Conservation (phyloP, 2,888 invertebrate species). For the Leucophenga maculata region DNA sequence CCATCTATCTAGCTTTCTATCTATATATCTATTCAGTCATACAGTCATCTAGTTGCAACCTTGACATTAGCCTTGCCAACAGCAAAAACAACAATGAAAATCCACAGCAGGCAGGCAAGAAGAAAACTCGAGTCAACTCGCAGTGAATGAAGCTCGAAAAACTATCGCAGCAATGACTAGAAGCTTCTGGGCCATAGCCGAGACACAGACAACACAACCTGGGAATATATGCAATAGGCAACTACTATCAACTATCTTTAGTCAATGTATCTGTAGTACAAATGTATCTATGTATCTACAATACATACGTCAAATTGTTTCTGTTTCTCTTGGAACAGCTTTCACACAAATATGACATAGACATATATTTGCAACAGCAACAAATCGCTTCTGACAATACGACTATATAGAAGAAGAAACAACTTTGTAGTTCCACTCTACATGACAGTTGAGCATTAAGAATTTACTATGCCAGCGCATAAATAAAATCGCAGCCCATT, state of each 20-base stretch:
- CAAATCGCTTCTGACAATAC: too few relatives aligned
- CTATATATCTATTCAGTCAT: too few relatives aligned
- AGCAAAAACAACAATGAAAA: conserved; percentile 35
- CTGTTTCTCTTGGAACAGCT: neutral
- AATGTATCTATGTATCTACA: too few relatives aligned
- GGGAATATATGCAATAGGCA: neutral
- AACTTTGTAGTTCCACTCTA: neutral
- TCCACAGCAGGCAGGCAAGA: conserved; percentile 2
- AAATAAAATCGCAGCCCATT: conserved; percentile 11
- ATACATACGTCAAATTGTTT: too few relatives aligned
- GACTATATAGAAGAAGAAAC: too few relatives aligned
- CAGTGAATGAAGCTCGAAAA: neutral
- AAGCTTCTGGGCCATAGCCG: too few relatives aligned
- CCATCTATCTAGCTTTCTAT: neutral
- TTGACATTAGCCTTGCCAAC: conserved; percentile 57
- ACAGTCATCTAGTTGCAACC: conserved; percentile 38
- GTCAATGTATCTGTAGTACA: too few relatives aligned
- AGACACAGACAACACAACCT: neutral
- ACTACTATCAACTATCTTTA: neutral
- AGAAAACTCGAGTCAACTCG: neutral
- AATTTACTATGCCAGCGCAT: conserved; percentile 9
- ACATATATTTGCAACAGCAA: too few relatives aligned
- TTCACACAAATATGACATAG: neutral
- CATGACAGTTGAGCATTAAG: conserved; percentile 19
- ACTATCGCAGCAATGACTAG: too few relatives aligned